A percentile compares a stretch with the other conserved stretches of the same genome.
Evolutionary conservation across 2,888 invertebrate species (phyloP).

Genomic region (Geotrupes spiniger): DNA sequence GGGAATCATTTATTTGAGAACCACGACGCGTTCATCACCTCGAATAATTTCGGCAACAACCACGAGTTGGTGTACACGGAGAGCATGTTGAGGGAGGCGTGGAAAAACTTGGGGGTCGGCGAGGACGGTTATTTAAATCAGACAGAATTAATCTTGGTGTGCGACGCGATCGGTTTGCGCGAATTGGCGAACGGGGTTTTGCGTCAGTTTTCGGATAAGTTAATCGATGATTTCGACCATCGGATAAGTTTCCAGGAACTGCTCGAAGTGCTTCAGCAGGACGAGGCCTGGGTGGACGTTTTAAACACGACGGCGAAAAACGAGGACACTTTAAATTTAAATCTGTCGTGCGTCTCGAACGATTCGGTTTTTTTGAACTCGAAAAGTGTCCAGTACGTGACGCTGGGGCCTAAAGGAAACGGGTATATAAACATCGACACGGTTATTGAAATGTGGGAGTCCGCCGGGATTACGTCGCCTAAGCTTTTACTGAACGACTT

Average conservation of each 20-base stretch:
- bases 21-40: slow-evolving; percentile 39
- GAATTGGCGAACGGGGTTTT: slow-evolving; percentile 63
- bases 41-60: slow-evolving; percentile 44
- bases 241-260: slow-evolving; percentile 66
- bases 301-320: slow-evolving; percentile 18
- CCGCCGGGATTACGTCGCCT: slow-evolving; percentile 64
- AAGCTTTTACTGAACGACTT: slow-evolving; percentile 64
- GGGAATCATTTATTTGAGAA: slow-evolving; percentile 40
- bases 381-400: slow-evolving; percentile 46
- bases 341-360: slow-evolving; percentile 32
- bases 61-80: slow-evolving; percentile 51
- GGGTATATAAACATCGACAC: slow-evolving; percentile 51
- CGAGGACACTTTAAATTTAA: slow-evolving; percentile 22
- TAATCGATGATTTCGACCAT: slow-evolving; percentile 62
- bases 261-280: slow-evolving; percentile 59
- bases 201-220: slow-evolving; percentile 62
- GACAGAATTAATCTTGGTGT: slow-evolving; percentile 62
- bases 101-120: slow-evolving; percentile 61
- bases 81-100: slow-evolving; percentile 62
- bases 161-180: slow-evolving; percentile 65
- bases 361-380: slow-evolving; percentile 44
- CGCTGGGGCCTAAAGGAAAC: slow-evolving; percentile 41
- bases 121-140: slow-evolving; percentile 62
- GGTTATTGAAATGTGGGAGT: slow-evolving; percentile 71
- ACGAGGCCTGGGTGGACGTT: slow-evolving; percentile 49